Percentiles rank a stretch among this genome's conserved stretches.
phyloP scores from a whole-genome alignment of 1,140 invertebrate genomes.

The Holotrichia oblita region DNA sequence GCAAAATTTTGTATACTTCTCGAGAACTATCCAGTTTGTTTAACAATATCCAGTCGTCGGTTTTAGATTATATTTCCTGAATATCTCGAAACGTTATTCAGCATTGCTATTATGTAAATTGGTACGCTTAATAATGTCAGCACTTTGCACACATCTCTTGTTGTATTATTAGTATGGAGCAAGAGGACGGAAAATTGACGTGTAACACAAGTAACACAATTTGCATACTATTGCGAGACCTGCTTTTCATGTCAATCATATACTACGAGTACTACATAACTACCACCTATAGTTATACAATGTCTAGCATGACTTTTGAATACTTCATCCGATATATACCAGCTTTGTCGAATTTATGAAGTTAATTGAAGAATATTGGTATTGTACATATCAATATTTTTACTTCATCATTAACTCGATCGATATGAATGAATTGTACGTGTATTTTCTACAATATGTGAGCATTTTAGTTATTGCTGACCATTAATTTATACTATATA shows the following conservation, averaged over 20 bases:
- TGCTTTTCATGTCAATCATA: background rate
- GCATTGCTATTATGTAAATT: slow-evolving; percentile 26
- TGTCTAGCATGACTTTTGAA: background rate
- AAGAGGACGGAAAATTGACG: slow-evolving; percentile 24
- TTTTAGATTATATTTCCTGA: background rate
- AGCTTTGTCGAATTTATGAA: slow-evolving; percentile 1
- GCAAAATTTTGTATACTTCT: background rate
- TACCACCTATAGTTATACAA: background rate
- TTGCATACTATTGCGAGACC: slow-evolving; percentile 14
- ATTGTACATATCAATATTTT: background rate
- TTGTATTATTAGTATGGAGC: slow-evolving; percentile 6
- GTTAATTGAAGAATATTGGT: background rate
- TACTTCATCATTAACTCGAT: too few relatives aligned
- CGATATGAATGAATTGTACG: too few relatives aligned
- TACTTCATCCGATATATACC: background rate
- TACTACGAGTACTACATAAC: too few relatives aligned
- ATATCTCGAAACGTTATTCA: slow-evolving; percentile 7
- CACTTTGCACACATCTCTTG: slow-evolving; percentile 5
- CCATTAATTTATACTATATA: too few relatives aligned
- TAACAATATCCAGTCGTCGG: background rate
- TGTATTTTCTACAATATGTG: background rate
- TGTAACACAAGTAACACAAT: slow-evolving; percentile 26
- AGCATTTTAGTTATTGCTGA: background rate
- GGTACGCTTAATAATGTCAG: background rate
- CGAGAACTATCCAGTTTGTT: background rate